Base-by-base conservation (phyloP, 2,797 vertebrate genomes). In the Hybognathus amarus region DNA sequence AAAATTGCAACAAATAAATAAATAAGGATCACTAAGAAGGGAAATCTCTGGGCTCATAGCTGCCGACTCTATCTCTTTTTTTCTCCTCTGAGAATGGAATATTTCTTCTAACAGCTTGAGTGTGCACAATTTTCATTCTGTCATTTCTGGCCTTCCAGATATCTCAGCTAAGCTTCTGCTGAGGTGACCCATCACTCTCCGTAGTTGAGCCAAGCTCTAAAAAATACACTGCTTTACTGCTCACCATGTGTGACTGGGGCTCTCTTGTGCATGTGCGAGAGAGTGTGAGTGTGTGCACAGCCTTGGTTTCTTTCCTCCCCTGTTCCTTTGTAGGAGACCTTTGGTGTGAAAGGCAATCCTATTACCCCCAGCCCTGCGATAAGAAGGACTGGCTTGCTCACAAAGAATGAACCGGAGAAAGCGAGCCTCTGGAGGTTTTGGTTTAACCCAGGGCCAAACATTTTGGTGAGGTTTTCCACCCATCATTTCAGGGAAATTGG, bases 261-360 rank as follows among this genome's bases (percentile, higher is more conserved):
- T 66, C 69, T 61, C 68, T 71, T 80, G 18, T 82, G 85, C 87
- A 84, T 87, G 90, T 61, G 45, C 38, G 80, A 59, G 54, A 52
- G 30, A 67, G 54, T 12, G 27, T 79, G 54, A 52, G 38, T 71
- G 40, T 40, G 56, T 61, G 66, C 11, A 8, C 64, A 61, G 30
- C 77, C 70, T 63, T 6, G 13, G 40, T 68, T 50, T 71, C 80
- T 47, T 50, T 70, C 87, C 82, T 89, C 85, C 83, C 82, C 85
- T 87, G 87, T 89, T 89, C 38, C 50, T 89, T 70, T 81, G 83
- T 75, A 87, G 85, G 89, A 90, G 89, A 91, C 89, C 92, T 92
- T 93, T 91, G 89, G 88, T 90, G 86, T 87, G 91, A 90, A 90
- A 83, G 91, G 88, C 93, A 94, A 94, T 94, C 94, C 93, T 93